phyloP scores from a whole-genome alignment of 1,140 invertebrate species.

The Aphelinus certus region DNA sequence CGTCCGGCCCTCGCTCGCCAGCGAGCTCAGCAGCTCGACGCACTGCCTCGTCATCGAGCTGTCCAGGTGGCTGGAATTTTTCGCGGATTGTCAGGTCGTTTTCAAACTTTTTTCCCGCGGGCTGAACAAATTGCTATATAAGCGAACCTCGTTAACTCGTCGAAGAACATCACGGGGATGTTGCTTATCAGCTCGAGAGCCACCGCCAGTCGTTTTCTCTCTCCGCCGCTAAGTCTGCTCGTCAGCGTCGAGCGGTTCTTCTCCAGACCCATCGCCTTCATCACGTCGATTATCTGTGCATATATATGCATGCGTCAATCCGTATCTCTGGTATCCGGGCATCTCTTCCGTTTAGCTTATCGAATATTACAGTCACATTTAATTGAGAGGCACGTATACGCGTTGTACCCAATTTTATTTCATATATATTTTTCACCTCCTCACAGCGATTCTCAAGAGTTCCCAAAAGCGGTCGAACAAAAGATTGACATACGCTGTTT shows the following conservation, averaged over 20 bases:
- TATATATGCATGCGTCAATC: background rate
- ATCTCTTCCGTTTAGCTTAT: background rate
- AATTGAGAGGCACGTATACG: background rate
- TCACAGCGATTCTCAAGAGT: too few relatives aligned
- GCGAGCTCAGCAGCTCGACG: slow-evolving; percentile 76
- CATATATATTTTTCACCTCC: too few relatives aligned
- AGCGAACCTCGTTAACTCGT: slow-evolving; percentile 79
- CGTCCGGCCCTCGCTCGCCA: slow-evolving; percentile 79
- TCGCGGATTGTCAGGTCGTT: too few relatives aligned
- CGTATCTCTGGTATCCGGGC: background rate
- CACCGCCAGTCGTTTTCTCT: slow-evolving; percentile 86
- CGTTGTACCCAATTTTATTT: background rate
- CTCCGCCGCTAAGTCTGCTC: slow-evolving; percentile 84
- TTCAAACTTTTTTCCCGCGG: slow-evolving; percentile 50
- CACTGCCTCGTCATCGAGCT: slow-evolving; percentile 86
- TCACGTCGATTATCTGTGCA: slow-evolving; percentile 73
- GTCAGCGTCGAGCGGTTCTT: slow-evolving; percentile 74
- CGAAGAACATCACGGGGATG: slow-evolving; percentile 90
- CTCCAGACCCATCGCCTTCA: slow-evolving; percentile 77
- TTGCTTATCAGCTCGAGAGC: slow-evolving; percentile 86
- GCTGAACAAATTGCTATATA: slow-evolving; percentile 82
- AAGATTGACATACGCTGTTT: too few relatives aligned
- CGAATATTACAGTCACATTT: background rate
- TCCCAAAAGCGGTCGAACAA: too few relatives aligned
- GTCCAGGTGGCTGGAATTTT: slow-evolving; percentile 77